phyloP scores from a whole-genome alignment of 1,140 invertebrate genomes.

The Eueides isabella region DNA sequence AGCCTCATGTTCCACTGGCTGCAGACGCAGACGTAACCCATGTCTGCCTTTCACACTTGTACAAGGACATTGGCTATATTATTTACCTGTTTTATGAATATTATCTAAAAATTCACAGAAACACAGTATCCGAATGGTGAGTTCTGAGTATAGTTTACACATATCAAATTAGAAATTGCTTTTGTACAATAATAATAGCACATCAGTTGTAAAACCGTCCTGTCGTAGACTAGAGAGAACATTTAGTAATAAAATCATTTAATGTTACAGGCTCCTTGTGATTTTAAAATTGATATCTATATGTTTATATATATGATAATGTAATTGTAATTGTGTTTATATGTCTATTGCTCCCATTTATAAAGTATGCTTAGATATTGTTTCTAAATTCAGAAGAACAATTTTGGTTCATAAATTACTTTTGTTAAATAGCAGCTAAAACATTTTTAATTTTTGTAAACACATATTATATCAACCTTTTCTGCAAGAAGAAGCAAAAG shows the following conservation, averaged over 20 bases:
- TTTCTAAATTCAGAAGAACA: background rate
- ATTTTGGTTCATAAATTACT: background rate
- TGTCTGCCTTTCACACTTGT: constrained; percentile 30
- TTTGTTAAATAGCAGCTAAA: background rate
- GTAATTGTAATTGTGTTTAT: background rate
- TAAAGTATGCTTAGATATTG: background rate
- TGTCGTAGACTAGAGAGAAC: constrained; percentile 62
- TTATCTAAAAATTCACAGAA: background rate
- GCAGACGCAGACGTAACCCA: constrained; percentile 52
- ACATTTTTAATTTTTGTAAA: background rate
- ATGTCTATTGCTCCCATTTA: background rate
- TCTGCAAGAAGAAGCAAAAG: no score
- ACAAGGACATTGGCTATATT: constrained; percentile 11
- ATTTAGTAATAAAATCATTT: constrained; percentile 43
- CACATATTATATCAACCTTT: background rate
- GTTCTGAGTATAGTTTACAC: constrained; percentile 50
- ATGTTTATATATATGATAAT: background rate
- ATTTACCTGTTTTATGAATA: background rate
- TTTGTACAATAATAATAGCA: constrained; percentile 48
- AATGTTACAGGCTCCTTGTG: constrained; percentile 39
- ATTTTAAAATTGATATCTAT: constrained; percentile 19
- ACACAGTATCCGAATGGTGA: constrained; percentile 10
- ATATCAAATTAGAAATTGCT: constrained; percentile 68
- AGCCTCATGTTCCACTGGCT: constrained; percentile 80
- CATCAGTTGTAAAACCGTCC: constrained; percentile 68